Evolutionary conservation across 2,113 vertebrate genomes (phyloP).

Genomic region (Crocuta crocuta): DNA sequence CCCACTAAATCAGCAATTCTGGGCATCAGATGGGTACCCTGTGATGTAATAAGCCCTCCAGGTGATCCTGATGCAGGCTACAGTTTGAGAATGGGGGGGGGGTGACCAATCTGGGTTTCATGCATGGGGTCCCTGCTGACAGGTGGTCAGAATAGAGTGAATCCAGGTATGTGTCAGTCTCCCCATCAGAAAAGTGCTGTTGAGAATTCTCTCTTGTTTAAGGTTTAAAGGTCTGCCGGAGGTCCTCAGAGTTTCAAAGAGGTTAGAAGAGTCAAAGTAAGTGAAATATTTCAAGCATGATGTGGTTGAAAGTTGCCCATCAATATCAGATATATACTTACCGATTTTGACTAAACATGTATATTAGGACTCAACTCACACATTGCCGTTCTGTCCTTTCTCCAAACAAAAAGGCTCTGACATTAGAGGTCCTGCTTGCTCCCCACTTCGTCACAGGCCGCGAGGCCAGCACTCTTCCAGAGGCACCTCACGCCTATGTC

Average conservation of each 20-base stretch:
- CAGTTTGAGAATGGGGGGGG: neutral
- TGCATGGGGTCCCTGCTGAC: neutral
- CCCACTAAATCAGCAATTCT: neutral
- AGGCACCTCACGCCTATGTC: neutral
- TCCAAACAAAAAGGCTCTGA: neutral
- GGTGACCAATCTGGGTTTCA: neutral
- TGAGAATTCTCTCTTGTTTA: neutral
- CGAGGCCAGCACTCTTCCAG: neutral
- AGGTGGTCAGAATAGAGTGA: neutral
- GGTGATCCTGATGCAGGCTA: neutral
- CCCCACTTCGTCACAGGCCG: neutral
- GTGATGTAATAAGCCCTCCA: neutral
- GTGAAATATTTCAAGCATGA: neutral
- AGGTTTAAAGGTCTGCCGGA: neutral
- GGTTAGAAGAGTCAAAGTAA: neutral
- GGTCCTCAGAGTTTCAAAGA: neutral
- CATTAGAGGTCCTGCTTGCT: neutral
- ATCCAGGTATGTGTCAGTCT: neutral
- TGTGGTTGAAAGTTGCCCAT: neutral
- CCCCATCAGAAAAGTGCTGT: neutral
- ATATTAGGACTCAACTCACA: neutral
- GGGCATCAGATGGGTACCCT: neutral
- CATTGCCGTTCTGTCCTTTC: neutral
- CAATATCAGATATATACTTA: neutral
- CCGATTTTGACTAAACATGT: neutral